Evolutionary conservation across 2,797 vertebrate species (phyloP).

Genomic region (Adelosebastes latens): DNA sequence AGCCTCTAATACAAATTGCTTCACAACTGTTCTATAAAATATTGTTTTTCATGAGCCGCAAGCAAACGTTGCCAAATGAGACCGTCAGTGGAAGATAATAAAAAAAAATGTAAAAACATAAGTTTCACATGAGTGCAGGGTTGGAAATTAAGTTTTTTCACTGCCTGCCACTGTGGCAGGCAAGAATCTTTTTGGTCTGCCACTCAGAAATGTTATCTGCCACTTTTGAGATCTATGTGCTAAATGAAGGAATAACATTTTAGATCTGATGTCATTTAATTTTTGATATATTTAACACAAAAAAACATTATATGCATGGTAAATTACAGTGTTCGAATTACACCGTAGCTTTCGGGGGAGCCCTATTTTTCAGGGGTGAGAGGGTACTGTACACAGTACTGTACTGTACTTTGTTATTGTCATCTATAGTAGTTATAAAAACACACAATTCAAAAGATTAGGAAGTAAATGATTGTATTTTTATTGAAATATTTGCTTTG

Average conservation of each 20-base stretch:
- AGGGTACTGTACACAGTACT: too few relatives aligned
- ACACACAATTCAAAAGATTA: too few relatives aligned
- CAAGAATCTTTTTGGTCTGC: neutral
- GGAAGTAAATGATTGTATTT: too few relatives aligned
- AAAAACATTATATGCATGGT: too few relatives aligned
- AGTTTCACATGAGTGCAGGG: neutral
- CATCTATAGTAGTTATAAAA: too few relatives aligned
- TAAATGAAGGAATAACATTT: neutral
- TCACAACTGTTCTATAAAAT: neutral
- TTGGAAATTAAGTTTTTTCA: neutral
- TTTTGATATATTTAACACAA: neutral
- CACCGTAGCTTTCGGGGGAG: neutral
- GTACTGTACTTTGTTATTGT: too few relatives aligned
- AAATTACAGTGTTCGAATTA: neutral
- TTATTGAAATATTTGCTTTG: too few relatives aligned
- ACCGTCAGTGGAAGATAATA: neutral
- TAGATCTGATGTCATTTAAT: neutral
- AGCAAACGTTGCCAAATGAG: neutral
- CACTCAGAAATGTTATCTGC: neutral
- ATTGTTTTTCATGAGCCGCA: neutral
- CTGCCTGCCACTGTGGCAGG: neutral
- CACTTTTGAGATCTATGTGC: neutral
- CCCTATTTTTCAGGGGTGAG: too few relatives aligned
- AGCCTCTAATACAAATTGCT: neutral
- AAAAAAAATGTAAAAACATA: neutral